phyloP scores from a whole-genome alignment of 2,888 invertebrate species.

The Drosophila infuscata region DNA sequence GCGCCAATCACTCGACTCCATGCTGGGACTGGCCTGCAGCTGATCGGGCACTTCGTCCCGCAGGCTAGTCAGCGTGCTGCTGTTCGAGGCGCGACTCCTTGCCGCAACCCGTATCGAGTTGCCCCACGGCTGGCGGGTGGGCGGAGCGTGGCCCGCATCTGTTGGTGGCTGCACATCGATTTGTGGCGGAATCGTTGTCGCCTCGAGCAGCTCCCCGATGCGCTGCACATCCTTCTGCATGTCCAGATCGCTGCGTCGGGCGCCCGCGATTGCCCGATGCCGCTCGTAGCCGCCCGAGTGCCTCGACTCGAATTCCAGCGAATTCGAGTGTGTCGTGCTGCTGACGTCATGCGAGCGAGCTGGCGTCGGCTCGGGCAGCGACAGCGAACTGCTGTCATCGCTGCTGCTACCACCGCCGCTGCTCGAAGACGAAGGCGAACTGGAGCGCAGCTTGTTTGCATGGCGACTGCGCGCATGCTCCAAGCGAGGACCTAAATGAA shows the following conservation, averaged over 20 bases:
- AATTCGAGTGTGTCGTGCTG: conserved; percentile 83
- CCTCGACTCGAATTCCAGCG: conserved; percentile 83
- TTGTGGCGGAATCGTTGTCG: conserved; percentile 60
- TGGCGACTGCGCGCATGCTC: conserved; percentile 61
- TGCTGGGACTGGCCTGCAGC: conserved; percentile 86
- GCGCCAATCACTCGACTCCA: conserved; percentile 86
- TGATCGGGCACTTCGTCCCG: conserved; percentile 86
- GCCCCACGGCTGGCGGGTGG: conserved; percentile 51
- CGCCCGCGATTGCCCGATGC: conserved; percentile 78
- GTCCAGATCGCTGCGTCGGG: conserved; percentile 83
- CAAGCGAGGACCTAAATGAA: conserved; percentile 60
- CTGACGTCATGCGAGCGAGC: conserved; percentile 74
- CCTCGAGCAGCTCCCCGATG: conserved; percentile 75
- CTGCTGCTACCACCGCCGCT: conserved; percentile 67
- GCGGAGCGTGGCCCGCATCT: conserved; percentile 42
- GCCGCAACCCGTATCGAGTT: conserved; percentile 71
- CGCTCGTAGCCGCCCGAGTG: conserved; percentile 81
- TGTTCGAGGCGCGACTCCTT: conserved; percentile 84
- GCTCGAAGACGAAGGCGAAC: conserved; percentile 76
- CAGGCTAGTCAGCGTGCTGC: conserved; percentile 87
- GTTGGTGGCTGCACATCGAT: conserved; percentile 84
- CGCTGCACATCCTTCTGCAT: conserved; percentile 81
- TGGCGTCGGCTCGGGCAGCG: conserved; percentile 65
- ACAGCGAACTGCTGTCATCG: conserved; percentile 75
- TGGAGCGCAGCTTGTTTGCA: conserved; percentile 62